Evolutionary conservation across 2,888 invertebrate species (phyloP).

Genomic region (Pharmacophagus antenor): DNA sequence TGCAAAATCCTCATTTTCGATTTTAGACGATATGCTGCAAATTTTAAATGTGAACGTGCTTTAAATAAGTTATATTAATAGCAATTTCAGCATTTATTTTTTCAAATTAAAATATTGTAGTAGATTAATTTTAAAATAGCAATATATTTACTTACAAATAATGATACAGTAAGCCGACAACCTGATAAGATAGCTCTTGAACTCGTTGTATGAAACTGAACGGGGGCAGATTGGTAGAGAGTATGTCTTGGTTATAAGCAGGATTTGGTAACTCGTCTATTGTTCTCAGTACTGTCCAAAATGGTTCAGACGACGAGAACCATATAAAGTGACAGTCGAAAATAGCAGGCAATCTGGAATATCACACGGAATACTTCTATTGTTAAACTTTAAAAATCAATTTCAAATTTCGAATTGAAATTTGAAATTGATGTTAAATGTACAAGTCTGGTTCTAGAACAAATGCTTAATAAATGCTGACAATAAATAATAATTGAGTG

Average conservation of each 20-base stretch:
- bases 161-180: neutral
- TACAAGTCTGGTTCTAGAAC: too few species aligned
- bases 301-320: slow-evolving; percentile 37
- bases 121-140: neutral
- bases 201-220: slow-evolving; percentile 3
- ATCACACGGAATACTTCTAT: neutral
- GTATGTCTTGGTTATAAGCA: neutral
- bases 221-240: neutral
- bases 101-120: neutral
- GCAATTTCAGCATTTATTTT: too few species aligned
- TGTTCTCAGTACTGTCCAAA: slow-evolving; percentile 45
- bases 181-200: slow-evolving; percentile 25
- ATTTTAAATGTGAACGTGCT: too few species aligned
- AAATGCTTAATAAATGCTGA: too few species aligned
- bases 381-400: too few species aligned
- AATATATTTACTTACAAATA: slow-evolving; percentile 14
- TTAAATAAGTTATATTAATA: too few species aligned
- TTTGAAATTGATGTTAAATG: too few species aligned
- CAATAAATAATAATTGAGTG: too few species aligned
- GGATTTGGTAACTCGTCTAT: slow-evolving; percentile 45
- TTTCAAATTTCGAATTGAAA: too few species aligned
- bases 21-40: neutral
- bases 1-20: slow-evolving; percentile 22
- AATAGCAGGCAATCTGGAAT: neutral
- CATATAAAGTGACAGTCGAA: slow-evolving; percentile 36